Conservation (phyloP, 2,888 invertebrate species). For the Aromia moschata region DNA sequence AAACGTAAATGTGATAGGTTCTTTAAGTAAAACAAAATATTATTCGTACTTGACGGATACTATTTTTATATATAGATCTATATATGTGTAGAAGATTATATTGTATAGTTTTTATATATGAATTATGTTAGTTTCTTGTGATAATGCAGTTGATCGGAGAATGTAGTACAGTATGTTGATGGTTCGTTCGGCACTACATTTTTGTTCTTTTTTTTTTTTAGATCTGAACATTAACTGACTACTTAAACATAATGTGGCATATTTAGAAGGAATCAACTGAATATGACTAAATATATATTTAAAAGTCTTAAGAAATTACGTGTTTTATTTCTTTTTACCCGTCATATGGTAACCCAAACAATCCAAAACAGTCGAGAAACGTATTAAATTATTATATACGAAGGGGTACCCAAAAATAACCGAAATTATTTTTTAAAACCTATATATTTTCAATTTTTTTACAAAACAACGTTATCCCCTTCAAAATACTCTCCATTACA, state of each 20-base stretch:
- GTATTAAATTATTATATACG: no score
- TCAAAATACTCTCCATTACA: no score
- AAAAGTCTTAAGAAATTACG: conserved; percentile 5
- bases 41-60: conserved; percentile 30
- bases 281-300: conserved; percentile 23
- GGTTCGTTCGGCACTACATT: conserved; percentile 19
- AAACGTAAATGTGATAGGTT: conserved; percentile 30
- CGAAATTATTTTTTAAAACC: no score
- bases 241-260: conserved; percentile 29
- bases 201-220: no score
- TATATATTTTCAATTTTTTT: no score
- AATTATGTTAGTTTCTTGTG: conserved; percentile 30
- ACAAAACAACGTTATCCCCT: no score
- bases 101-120: conserved; percentile 36
- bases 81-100: conserved; percentile 33
- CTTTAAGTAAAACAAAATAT: conserved; percentile 27
- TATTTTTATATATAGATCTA: conserved; percentile 36
- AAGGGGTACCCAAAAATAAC: no score
- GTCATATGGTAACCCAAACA: no score
- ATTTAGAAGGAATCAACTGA: conserved; percentile 22
- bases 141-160: conserved; percentile 26
- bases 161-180: conserved; percentile 13
- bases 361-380: no score
- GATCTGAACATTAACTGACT: conserved; percentile 35
- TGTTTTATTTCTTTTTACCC: no score